Percentiles rank a stretch among this genome's conserved stretches.
Conservation (phyloP, 2,888 invertebrate species). For the Lasioglossum morio region DNA sequence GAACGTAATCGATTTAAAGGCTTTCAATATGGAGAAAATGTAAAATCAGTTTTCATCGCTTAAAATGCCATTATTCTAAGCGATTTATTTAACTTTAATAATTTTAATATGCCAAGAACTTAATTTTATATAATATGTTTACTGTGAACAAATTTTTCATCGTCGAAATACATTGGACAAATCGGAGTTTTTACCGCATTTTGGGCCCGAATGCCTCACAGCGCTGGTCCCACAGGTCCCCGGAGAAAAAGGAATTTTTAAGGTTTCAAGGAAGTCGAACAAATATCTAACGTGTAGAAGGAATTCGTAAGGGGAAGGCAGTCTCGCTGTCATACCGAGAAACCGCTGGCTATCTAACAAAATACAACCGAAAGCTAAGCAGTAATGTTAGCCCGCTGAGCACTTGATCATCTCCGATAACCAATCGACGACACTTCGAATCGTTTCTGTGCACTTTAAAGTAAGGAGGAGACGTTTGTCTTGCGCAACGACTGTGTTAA, state of each 20-base stretch:
- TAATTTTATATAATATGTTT: too few relatives aligned
- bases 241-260: slow-evolving; percentile 26
- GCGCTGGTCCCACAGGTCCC: not conserved
- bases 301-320: slow-evolving; percentile 24
- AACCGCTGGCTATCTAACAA: slow-evolving; percentile 5
- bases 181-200: not conserved
- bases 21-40: not conserved
- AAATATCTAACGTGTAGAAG: slow-evolving; percentile 30
- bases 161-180: not conserved
- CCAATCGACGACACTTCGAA: not conserved
- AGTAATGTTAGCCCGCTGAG: slow-evolving; percentile 6
- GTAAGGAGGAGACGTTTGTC: not conserved
- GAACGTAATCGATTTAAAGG: too few relatives aligned
- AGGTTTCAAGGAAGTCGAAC: slow-evolving; percentile 35
- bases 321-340: slow-evolving; percentile 3
- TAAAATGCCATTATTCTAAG: too few relatives aligned
- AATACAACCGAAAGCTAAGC: not conserved
- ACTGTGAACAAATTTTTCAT: not conserved
- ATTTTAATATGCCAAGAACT: too few relatives aligned
- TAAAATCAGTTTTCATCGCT: too few relatives aligned
- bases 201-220: not conserved
- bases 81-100: too few relatives aligned
- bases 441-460: slow-evolving; percentile 20
- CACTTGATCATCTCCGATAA: slow-evolving; percentile 14
- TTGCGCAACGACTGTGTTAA: not conserved